Percentiles rank a stretch among this genome's conserved stretches.
Conservation (phyloP, 1,140 invertebrate species). For the Drosophila baimaii region DNA sequence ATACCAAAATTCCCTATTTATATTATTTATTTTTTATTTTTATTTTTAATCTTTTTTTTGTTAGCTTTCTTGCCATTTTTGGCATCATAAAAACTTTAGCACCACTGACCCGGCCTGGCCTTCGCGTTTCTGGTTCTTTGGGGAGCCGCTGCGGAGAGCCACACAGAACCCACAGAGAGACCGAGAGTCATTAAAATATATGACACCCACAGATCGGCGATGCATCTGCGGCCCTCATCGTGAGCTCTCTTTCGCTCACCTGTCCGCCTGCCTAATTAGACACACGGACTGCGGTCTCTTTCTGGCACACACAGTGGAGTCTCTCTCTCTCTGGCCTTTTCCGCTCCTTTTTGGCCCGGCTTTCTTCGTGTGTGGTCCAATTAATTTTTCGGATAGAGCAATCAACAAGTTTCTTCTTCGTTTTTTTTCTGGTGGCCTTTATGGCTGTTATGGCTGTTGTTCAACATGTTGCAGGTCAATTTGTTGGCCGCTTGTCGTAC, state of each 20-base stretch:
- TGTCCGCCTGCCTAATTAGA: slow-evolving; percentile 57
- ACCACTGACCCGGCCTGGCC: slow-evolving; percentile 23
- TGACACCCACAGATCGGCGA: slow-evolving; percentile 72
- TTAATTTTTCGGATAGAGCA: slow-evolving; percentile 81
- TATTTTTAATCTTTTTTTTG: neutral
- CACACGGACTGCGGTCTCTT: slow-evolving; percentile 26
- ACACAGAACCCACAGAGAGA: neutral
- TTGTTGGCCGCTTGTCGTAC: slow-evolving; percentile 67
- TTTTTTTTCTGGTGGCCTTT: slow-evolving; percentile 42
- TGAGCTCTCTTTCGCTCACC: slow-evolving; percentile 45
- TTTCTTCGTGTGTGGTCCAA: slow-evolving; percentile 76
- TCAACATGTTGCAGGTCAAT: slow-evolving; percentile 79
- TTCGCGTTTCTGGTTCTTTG: slow-evolving; percentile 31
- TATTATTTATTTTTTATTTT: neutral
- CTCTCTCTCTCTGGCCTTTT: slow-evolving; percentile 9
- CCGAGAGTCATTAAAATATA: slow-evolving; percentile 74
- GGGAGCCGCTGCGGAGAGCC: slow-evolving; percentile 11
- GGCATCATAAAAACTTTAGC: slow-evolving; percentile 2
- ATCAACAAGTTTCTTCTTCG: slow-evolving; percentile 74
- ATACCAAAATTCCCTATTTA: neutral
- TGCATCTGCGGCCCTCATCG: slow-evolving; percentile 32
- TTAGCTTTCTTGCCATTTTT: neutral
- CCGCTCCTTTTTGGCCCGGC: slow-evolving; percentile 32
- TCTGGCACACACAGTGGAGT: slow-evolving; percentile 6
- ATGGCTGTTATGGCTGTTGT: slow-evolving; percentile 68